Conservation (phyloP, 35 echinoderm and acorn worm genomes). For the Hemicentrotus pulcherrimus region DNA sequence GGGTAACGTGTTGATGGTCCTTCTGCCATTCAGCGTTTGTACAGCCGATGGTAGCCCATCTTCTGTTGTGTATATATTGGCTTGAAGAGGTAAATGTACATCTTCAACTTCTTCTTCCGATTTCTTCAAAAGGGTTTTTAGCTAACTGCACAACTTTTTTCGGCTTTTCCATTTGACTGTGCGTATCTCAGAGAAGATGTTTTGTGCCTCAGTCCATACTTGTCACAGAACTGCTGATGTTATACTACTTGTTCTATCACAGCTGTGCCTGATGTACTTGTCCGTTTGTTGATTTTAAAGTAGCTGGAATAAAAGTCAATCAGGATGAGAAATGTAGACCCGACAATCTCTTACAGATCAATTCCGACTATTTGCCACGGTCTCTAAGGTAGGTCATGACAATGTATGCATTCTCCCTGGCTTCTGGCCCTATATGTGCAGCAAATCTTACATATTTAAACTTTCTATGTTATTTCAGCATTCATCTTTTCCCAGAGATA, state of each 20-base stretch:
- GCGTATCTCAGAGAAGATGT: no score
- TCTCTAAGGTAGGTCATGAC: no score
- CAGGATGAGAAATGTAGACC: neutral
- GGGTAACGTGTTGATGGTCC: no score
- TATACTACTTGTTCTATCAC: slow-evolving; percentile 16
- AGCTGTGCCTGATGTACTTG: slow-evolving; percentile 37
- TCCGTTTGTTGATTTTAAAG: slow-evolving; percentile 55
- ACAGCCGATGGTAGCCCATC: neutral
- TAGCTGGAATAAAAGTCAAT: slow-evolving; percentile 70
- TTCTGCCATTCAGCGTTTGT: neutral
- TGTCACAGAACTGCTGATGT: slow-evolving; percentile 8
- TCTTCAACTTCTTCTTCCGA: no score
- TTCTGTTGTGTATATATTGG: no score
- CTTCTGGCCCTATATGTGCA: no score
- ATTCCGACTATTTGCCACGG: slow-evolving; percentile 57
- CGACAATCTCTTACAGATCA: slow-evolving; percentile 47
- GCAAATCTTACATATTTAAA: slow-evolving; percentile 57
- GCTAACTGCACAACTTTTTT: no score
- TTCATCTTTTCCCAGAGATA: neutral
- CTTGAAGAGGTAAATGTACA: no score
- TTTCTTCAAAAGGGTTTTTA: no score
- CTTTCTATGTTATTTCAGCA: neutral
- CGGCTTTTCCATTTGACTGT: no score
- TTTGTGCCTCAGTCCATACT: no score
- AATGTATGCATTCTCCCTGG: no score